Percentiles rank a stretch among this genome's conserved stretches.
phyloP scores from a whole-genome alignment of 1,140 invertebrate species.

The Helicoverpa armigera region DNA sequence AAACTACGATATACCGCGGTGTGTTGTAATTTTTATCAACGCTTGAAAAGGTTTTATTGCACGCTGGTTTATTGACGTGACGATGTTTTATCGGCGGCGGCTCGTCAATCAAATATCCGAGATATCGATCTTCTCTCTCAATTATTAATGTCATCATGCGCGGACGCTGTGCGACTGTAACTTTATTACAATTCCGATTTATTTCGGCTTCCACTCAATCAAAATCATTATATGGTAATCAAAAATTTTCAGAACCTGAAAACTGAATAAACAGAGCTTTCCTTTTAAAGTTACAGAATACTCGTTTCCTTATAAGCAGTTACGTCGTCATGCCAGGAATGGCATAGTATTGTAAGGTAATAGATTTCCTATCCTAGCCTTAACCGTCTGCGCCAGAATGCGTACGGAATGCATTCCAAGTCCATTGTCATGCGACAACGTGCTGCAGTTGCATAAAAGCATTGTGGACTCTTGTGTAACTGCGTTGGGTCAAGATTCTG shows the following conservation, averaged over 20 bases:
- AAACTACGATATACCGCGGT: slow-evolving; percentile 57
- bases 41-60: slow-evolving; percentile 42
- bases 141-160: slow-evolving; percentile 42
- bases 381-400: slow-evolving; percentile 55
- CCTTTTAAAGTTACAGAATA: slow-evolving; percentile 13
- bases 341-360: slow-evolving; percentile 41
- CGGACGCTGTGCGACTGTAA: slow-evolving; percentile 7
- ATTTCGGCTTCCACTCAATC: background rate
- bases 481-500: slow-evolving; percentile 66
- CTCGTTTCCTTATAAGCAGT: slow-evolving; percentile 35
- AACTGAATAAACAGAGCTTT: background rate
- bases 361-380: slow-evolving; percentile 48
- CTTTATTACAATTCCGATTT: background rate
- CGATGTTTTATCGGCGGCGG: slow-evolving; percentile 35
- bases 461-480: slow-evolving; percentile 64
- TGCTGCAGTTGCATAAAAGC: slow-evolving; percentile 69
- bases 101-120: slow-evolving; percentile 45
- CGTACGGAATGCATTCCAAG: slow-evolving; percentile 74
- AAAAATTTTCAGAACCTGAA: slow-evolving; percentile 13
- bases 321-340: slow-evolving; percentile 34
- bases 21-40: slow-evolving; percentile 50
- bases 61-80: slow-evolving; percentile 37
- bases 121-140: slow-evolving; percentile 48
- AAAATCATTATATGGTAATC: background rate
- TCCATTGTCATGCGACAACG: slow-evolving; percentile 78